Percentiles rank a stretch among this genome's conserved stretches.
Evolutionary conservation across 2,888 invertebrate species (phyloP).

Genomic region (Drosophila barbarae): DNA sequence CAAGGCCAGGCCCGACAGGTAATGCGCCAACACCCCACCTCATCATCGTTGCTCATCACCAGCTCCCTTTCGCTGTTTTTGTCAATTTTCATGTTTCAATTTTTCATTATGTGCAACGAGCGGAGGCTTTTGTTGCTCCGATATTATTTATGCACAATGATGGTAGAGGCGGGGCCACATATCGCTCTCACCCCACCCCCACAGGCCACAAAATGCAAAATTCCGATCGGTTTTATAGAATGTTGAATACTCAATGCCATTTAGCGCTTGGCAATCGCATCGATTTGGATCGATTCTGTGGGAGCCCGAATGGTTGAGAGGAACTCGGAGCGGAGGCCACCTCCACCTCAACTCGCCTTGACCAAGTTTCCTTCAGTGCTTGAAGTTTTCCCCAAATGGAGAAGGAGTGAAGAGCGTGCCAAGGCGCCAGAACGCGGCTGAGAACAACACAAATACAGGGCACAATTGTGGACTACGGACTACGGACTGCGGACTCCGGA

Average conservation of each 20-base stretch:
- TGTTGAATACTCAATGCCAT: slow-evolving; percentile 37
- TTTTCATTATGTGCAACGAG: slow-evolving; percentile 63
- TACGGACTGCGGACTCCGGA: slow-evolving; percentile 1
- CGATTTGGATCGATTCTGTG: slow-evolving; percentile 61
- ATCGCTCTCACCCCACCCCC: background rate
- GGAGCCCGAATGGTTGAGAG: background rate
- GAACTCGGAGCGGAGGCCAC: background rate
- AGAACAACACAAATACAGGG: slow-evolving; percentile 26
- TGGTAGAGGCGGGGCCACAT: slow-evolving; percentile 31
- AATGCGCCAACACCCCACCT: slow-evolving; percentile 44
- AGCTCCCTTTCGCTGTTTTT: slow-evolving; percentile 57
- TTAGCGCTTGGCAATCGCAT: slow-evolving; percentile 40
- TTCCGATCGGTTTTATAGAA: slow-evolving; percentile 32
- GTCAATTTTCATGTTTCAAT: slow-evolving; percentile 75
- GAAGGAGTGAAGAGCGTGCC: slow-evolving; percentile 23
- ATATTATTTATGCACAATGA: slow-evolving; percentile 71
- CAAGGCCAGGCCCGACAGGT: slow-evolving; percentile 58
- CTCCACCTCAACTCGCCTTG: slow-evolving; percentile 27
- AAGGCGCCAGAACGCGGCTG: slow-evolving; percentile 10
- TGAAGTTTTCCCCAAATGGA: slow-evolving; percentile 12
- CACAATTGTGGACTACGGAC: slow-evolving; percentile 1
- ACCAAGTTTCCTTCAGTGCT: slow-evolving; percentile 28
- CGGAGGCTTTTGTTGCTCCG: slow-evolving; percentile 41
- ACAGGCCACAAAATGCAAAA: slow-evolving; percentile 32
- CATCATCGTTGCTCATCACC: slow-evolving; percentile 1